Evolutionary conservation across 2,113 vertebrate species (phyloP).

Genomic region (Gymnobelideus leadbeateri): DNA sequence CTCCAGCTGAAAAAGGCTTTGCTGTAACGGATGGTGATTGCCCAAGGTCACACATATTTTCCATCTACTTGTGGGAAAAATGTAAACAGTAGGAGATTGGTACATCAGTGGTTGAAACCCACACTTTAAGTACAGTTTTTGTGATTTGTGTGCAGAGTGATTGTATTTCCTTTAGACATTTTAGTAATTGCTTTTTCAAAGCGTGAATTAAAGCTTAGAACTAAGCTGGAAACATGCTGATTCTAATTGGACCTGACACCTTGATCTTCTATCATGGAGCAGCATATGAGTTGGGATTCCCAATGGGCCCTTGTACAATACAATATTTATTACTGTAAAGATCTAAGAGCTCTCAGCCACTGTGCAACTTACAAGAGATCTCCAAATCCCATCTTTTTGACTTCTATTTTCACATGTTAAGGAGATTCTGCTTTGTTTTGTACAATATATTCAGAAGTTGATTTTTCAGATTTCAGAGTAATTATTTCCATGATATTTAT

Average conservation of each 20-base stretch:
- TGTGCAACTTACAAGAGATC: constrained; percentile 79
- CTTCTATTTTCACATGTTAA: constrained; percentile 75
- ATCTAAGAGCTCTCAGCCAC: constrained; percentile 83
- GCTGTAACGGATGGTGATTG: constrained; percentile 31
- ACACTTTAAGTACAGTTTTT: neutral
- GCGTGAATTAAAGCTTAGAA: constrained; percentile 77
- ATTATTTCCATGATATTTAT: constrained; percentile 1
- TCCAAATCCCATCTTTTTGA: constrained; percentile 72
- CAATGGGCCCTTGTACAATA: constrained; percentile 79
- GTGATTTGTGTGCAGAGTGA: constrained; percentile 30
- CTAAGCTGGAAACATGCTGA: constrained; percentile 81
- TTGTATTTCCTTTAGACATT: constrained; percentile 71
- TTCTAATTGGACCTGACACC: constrained; percentile 86
- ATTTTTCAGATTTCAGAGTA: neutral
- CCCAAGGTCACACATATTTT: constrained; percentile 16
- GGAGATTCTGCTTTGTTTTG: constrained; percentile 57
- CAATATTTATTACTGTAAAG: constrained; percentile 86
- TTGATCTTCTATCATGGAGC: constrained; percentile 81
- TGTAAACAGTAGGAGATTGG: constrained; percentile 45
- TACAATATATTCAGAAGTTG: constrained; percentile 37
- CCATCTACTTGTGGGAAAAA: constrained; percentile 50
- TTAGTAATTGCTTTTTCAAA: constrained; percentile 71
- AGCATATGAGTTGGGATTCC: constrained; percentile 82
- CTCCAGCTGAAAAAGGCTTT: constrained; percentile 63
- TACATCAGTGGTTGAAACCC: constrained; percentile 27